Evolutionary conservation across 2,797 vertebrate species (phyloP).

Genomic region (Sebastes oblongus): DNA sequence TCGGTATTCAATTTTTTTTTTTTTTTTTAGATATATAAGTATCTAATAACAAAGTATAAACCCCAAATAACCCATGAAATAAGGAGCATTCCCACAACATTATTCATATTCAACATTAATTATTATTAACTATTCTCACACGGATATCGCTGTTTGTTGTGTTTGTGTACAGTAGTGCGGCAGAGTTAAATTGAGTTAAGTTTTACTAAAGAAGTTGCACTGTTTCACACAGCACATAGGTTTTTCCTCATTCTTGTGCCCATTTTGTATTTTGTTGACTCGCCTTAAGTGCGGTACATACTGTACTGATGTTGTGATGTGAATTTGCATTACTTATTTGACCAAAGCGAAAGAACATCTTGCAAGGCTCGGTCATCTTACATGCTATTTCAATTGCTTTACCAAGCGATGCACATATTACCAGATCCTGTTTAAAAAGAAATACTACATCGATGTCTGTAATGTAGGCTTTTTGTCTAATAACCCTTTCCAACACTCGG

Average conservation of each 20-base stretch:
- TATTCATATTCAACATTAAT: too few relatives aligned
- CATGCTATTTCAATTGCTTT: background rate
- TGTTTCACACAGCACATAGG: too few relatives aligned
- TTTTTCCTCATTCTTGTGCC: background rate
- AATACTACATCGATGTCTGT: background rate
- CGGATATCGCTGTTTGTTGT: too few relatives aligned
- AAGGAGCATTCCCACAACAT: too few relatives aligned
- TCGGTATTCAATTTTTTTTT: too few relatives aligned
- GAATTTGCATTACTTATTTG: background rate
- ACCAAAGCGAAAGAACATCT: background rate
- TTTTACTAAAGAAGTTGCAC: background rate
- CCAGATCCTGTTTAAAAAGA: background rate
- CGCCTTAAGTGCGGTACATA: background rate
- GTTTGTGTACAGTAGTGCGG: too few relatives aligned
- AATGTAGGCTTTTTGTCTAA: background rate
- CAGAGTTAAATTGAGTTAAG: background rate
- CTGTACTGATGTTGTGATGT: background rate
- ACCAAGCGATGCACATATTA: background rate
- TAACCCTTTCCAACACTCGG: background rate
- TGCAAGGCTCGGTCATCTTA: background rate
- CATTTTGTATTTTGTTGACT: background rate
- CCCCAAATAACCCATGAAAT: too few relatives aligned
- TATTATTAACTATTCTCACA: too few relatives aligned
- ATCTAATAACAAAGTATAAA: too few relatives aligned
- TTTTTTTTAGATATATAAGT: too few relatives aligned